phyloP scores from a whole-genome alignment of 2,888 invertebrate genomes.

The Lasius fuliginosus region DNA sequence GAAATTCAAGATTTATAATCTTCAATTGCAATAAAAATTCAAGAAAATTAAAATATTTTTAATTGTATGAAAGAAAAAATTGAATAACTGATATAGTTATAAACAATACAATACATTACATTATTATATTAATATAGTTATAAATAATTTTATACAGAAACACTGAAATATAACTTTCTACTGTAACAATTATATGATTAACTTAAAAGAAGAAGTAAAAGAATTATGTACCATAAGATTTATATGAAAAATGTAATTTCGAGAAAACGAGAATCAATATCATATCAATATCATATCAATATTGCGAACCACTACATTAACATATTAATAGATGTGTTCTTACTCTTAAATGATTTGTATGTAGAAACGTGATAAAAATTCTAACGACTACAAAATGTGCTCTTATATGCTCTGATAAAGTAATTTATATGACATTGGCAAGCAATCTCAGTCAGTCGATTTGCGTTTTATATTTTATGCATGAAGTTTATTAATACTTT shows the following conservation, averaged over 20 bases:
- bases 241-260: not conserved
- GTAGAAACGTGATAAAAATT: conserved; percentile 47
- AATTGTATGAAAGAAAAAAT: not conserved
- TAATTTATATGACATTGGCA: conserved; percentile 6
- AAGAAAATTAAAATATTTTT: not conserved
- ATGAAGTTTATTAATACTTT: not conserved
- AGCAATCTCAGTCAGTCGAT: conserved; percentile 36
- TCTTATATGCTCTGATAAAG: conserved; percentile 23
- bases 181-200: not conserved
- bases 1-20: not conserved
- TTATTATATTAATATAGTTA: not conserved
- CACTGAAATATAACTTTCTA: not conserved
- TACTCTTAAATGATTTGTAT: conserved; percentile 33
- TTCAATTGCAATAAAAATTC: not conserved
- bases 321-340: conserved; percentile 11
- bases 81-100: not conserved
- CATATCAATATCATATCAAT: not conserved
- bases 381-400: conserved; percentile 17
- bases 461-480: not conserved
- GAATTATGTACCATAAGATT: not conserved
- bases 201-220: not conserved
- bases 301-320: not conserved
- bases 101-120: not conserved
- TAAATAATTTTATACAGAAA: not conserved
- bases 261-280: not conserved